Base-by-base conservation (phyloP, 2,888 invertebrate species). In the Agrotis clavis region DNA sequence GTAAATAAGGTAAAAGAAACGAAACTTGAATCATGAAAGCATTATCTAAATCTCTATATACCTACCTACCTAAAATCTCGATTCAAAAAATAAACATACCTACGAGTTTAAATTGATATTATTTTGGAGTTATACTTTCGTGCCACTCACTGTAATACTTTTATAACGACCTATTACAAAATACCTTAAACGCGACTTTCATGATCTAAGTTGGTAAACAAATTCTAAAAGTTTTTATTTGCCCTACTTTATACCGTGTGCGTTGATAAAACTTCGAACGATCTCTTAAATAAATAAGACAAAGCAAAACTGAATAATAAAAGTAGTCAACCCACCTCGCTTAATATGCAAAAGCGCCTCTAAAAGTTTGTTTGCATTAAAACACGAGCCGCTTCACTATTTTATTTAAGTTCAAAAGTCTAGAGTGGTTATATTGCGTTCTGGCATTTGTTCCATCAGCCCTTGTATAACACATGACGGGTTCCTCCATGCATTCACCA, bases 341-440 rank as follows among this genome's bases (percentile, higher is more conserved):
- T 96, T 96, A 93, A 96, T 96, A 96, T 96, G 96, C 96, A 96
- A 96, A 95, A 93, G 96, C 95, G 96, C 96, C 96, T 96, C 95
- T 89, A 94, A 94, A 95, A 96, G 96, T 96, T 96, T 96, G 96
- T 96, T 96, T 96, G 96, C 96, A 96, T 96, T 96, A 96, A 94
- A 96, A 96, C 96, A 96, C 96, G 93, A 95, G 95, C 95, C 96
- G 96, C 96, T 96, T 96, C 93, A 96, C 95, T 94, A 94, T 96
- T 96, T 96, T 96, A 90, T 96, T 96, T 96, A 91, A 95, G 93
- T 96, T 95, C 87, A 92, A 90, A 89, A 94, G 94, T 95, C 95
- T 95, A 95, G 94, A 95, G 92, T 95, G 96, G 96, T 96, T 96
- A 95, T 95, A 95, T 96, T 96, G 96, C 96, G 96, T 96, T 96